Base-by-base conservation (phyloP, 2,113 vertebrate species). In the Myiagra hebetior region DNA sequence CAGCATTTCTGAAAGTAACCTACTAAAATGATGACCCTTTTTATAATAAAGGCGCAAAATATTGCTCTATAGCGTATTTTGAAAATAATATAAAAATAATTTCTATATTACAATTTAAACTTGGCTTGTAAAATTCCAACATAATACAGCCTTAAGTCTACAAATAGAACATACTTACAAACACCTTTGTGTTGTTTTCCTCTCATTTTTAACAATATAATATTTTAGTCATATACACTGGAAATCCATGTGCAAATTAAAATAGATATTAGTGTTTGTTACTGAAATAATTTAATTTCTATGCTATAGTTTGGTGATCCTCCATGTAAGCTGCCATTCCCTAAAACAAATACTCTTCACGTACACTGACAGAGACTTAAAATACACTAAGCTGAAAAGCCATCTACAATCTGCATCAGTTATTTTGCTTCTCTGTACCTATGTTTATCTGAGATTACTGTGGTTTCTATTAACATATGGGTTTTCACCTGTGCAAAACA, bases 81-180 rank as follows among this genome's bases (percentile, higher is more conserved):
- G 97, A 98, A 98, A 98, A 97, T 96, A 97, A 98, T 98, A 98
- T 95, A 98, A 98, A 98, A 98, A 98, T 98, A 98, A 98, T 98
- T 98, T 98, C 98, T 98, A 97, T 98, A 97, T 98, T 98, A 98
- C 97, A 98, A 95, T 98, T 98, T 97, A 97, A 98, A 98, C 96
- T 98, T 98, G 98, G 98, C 97, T 98, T 98, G 96, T 98, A 98
- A 98, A 98, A 98, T 98, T 95, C 97, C 97, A 98, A 98, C 95
- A 76, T 94, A 98, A 98, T 91, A 97, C 77, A 97, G 95, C 97
- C 97, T 95, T 89, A 96, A 97, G 83, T 97, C 90, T 95, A 98
- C 81, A 98, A 98, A 98, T 97, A 98, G 98, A 97, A 98, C 94
- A 95, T 94, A 98, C 96, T 98, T 98, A 98, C 96, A 98, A 98